These are phyloP conservation scores for Drosophila biarmipes DNA, from an alignment of 1,140 invertebrate species.

Conservation along the genomic window DNA sequence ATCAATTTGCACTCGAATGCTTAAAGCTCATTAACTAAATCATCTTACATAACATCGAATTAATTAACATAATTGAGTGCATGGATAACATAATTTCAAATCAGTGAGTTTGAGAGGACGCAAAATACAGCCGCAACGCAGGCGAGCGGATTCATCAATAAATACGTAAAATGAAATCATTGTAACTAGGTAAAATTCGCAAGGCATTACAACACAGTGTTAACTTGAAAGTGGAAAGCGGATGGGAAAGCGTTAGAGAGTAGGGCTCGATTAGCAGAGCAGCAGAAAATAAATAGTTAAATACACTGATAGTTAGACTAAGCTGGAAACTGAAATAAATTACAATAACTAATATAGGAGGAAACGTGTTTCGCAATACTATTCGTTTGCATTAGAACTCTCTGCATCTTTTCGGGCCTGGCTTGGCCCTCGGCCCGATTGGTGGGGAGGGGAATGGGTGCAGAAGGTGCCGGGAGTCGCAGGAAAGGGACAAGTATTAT, in stretches of 20 bases:
- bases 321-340: conserved; percentile 65
- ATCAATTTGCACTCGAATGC: conserved; percentile 34
- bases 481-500: conserved; percentile 56
- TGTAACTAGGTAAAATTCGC: conserved; percentile 46
- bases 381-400: conserved; percentile 63
- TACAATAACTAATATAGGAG: conserved; percentile 68
- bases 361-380: conserved; percentile 71
- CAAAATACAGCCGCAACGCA: conserved; percentile 60
- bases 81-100: conserved; percentile 47
- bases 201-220: conserved; percentile 39
- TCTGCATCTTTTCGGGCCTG: conserved; percentile 38
- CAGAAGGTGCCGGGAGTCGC: conserved; percentile 47
- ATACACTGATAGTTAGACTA: conserved; percentile 64
- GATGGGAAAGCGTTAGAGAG: conserved; percentile 31
- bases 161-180: conserved; percentile 44
- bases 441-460: conserved; percentile 61
- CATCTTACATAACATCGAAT: conserved; percentile 25
- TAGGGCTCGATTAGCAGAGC: conserved; percentile 23
- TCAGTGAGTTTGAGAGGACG: conserved; percentile 62
- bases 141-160: conserved; percentile 30
- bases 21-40: conserved; percentile 30
- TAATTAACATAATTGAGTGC: conserved; percentile 53
- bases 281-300: conserved; percentile 60
- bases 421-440: conserved; percentile 28
- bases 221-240: conserved; percentile 23